phyloP scores from a whole-genome alignment of 2,113 vertebrate species.

The Lipotes vexillifer region DNA sequence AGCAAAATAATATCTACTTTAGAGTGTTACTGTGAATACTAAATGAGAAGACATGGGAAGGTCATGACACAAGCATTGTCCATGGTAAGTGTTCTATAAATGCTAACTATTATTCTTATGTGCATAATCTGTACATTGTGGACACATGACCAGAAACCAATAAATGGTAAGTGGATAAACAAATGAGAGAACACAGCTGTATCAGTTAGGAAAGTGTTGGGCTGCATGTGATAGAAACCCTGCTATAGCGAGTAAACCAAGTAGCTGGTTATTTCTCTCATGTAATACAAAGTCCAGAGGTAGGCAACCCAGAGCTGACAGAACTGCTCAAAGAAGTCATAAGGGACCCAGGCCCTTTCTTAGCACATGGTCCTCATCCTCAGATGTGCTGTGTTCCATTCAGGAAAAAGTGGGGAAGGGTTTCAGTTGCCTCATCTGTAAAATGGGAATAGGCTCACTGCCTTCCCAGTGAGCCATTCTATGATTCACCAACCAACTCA shows the following conservation, averaged over 20 bases:
- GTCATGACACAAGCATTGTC: background rate
- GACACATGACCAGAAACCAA: background rate
- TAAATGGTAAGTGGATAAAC: background rate
- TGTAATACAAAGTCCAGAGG: background rate
- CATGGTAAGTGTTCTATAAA: background rate
- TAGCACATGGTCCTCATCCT: background rate
- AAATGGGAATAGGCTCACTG: background rate
- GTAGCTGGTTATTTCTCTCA: background rate
- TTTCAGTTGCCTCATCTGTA: background rate
- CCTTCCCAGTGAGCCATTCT: background rate
- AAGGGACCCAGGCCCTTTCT: background rate
- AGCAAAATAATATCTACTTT: background rate
- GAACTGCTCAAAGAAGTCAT: background rate
- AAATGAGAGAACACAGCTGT: background rate
- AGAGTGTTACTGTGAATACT: background rate
- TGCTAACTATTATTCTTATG: background rate
- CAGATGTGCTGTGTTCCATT: background rate
- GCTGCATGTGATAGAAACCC: background rate
- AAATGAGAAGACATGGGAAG: background rate
- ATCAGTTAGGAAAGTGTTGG: background rate
- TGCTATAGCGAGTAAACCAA: background rate
- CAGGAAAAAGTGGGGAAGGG: background rate
- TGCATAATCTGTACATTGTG: background rate
- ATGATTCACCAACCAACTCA: background rate
- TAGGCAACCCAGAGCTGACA: background rate